Base-by-base conservation (phyloP, 2,888 invertebrate genomes). In the Drosophila nigricruria region DNA sequence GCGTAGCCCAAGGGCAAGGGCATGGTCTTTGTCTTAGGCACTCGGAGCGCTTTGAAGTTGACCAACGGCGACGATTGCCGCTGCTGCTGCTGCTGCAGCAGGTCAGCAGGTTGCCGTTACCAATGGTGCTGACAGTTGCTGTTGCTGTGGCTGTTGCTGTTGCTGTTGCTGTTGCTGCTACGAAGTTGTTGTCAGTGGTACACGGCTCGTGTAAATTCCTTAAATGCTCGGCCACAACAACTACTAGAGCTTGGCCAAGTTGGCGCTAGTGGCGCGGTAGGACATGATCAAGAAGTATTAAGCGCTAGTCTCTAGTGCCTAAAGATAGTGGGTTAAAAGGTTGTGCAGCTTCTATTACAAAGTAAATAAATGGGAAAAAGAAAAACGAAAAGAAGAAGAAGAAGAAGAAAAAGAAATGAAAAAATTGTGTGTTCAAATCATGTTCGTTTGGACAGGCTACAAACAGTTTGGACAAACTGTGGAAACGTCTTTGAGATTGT, bases 381-480 rank as follows among this genome's bases (percentile, higher is more conserved):
- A 23, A 53, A 77, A 49, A 14, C 1, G 6, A 30, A 9, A 18
- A 45, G n/a, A 3, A 16, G 16, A 36, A 16, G 36, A 23, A n/a
- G n/a, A 68, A 73, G 49, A 54, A 70, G 72, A 75, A 73, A 79
- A 77, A 68, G 52, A 47, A 47, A 27, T 30, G n/a, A 53, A 53
- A 88, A 91, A 91, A 90, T 85, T 83, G 85, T 86, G 88, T 86
- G 49, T 88, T 88, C 81, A 85, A 92, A 89, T 91, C 90, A 90
- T 92, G 92, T 92, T 85, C 82, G 80, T 88, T 78, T 90, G 88
- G 92, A 92, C 92, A 92, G 91, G 87, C 90, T 88, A 92, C 92
- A 92, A 92, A 92, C 91, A 92, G 91, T 88, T 91, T 85, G 84
- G 91, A 92, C 92, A 92, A 92, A 92, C 92, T 92, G 84, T 85